These are phyloP conservation scores for Dynastes hyllus DNA, from an alignment of 2,888 invertebrate genomes.

Conservation along the genomic window DNA sequence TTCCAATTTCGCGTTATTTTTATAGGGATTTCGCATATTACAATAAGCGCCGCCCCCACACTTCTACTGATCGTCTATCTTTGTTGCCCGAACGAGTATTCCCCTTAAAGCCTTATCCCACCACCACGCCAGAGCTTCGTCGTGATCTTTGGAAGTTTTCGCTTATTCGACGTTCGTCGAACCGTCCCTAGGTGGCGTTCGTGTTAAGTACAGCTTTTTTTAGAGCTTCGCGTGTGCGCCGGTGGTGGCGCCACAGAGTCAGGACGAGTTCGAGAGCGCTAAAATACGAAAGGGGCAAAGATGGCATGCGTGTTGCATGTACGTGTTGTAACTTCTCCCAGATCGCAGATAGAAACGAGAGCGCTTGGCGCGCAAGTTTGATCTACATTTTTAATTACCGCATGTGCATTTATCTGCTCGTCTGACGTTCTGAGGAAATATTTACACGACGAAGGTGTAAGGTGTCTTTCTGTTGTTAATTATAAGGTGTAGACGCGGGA, in stretches of 20 bases:
- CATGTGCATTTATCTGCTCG: constrained; percentile 51
- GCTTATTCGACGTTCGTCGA: constrained; percentile 50
- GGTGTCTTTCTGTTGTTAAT: constrained; percentile 51
- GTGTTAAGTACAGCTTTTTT: constrained; percentile 40
- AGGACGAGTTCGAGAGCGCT: constrained; percentile 48
- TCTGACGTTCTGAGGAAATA: constrained; percentile 50
- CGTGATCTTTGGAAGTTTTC: constrained; percentile 36
- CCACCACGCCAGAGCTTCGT: constrained; percentile 29
- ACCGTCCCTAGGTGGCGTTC: constrained; percentile 59
- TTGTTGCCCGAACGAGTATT: constrained; percentile 50
- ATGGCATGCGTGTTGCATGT: constrained; percentile 52
- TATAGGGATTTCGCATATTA: constrained; percentile 11
- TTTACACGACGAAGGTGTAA: constrained; percentile 35
- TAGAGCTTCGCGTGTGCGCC: constrained; percentile 52
- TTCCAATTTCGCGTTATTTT: constrained; percentile 25
- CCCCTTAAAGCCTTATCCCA: constrained; percentile 51
- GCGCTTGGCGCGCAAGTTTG: constrained; percentile 46
- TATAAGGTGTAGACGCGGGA: constrained; percentile 45
- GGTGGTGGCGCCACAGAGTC: constrained; percentile 58
- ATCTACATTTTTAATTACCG: constrained; percentile 55
- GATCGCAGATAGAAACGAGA: constrained; percentile 44
- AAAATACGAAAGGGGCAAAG: constrained; percentile 52
- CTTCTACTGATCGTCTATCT: constrained; percentile 40
- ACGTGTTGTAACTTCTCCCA: constrained; percentile 16
- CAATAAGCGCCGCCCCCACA: constrained; percentile 21